A percentile compares a stretch with the other conserved stretches of the same genome.
phyloP scores from a whole-genome alignment of 2,888 invertebrate genomes.

The Patella pellucida region DNA sequence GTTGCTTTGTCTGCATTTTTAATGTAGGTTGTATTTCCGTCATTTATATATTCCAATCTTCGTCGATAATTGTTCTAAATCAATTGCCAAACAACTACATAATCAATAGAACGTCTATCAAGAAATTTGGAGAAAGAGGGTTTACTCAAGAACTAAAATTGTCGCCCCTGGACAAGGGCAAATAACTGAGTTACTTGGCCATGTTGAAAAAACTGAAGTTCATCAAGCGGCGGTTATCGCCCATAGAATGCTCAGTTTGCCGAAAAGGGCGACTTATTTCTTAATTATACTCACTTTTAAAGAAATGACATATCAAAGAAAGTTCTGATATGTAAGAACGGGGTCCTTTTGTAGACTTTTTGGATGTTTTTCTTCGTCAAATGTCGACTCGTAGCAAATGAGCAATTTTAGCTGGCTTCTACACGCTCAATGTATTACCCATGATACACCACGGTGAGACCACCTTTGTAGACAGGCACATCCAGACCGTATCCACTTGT shows the following conservation, averaged over 20 bases:
- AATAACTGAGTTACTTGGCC: conserved; percentile 39
- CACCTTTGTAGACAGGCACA: neutral
- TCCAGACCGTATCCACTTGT: no score
- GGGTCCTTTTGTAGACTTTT: neutral
- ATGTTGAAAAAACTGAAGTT: conserved; percentile 36
- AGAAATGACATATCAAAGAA: conserved; percentile 16
- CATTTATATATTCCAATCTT: no score
- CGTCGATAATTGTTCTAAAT: no score
- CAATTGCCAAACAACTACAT: conserved; percentile 8
- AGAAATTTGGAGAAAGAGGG: no score
- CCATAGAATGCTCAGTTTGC: conserved; percentile 29
- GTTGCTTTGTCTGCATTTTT: conserved; percentile 7
- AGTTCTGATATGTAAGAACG: neutral
- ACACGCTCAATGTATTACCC: conserved; percentile 19
- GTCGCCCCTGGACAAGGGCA: conserved; percentile 48
- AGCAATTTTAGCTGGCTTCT: conserved; percentile 18
- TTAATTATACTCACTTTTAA: conserved; percentile 11
- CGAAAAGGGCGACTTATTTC: neutral
- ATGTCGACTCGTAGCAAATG: conserved; percentile 17
- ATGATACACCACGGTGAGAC: conserved; percentile 14
- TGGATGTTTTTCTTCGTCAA: conserved; percentile 9
- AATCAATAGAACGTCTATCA: neutral
- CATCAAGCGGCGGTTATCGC: conserved; percentile 40
- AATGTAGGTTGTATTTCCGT: neutral
- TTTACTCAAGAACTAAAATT: conserved; percentile 30